phyloP scores from a whole-genome alignment of 2,888 invertebrate genomes.

The Vanessa cardui region DNA sequence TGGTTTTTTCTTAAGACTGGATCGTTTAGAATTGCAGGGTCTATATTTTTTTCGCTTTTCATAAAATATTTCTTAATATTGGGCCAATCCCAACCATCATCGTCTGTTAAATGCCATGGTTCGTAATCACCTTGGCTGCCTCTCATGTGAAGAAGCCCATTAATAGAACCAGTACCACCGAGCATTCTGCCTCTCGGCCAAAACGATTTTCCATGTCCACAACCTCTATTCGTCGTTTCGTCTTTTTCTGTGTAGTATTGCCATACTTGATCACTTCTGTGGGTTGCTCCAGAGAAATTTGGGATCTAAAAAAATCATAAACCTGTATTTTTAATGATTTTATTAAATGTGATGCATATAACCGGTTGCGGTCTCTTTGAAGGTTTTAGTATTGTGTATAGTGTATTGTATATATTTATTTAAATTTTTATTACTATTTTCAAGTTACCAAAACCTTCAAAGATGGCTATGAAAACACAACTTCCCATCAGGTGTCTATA shows the following conservation, averaged over 20 bases:
- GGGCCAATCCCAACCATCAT: constrained; percentile 74
- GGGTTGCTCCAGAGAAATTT: constrained; percentile 62
- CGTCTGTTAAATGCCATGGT: constrained; percentile 60
- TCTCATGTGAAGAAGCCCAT: constrained; percentile 70
- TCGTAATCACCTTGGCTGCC: constrained; percentile 68
- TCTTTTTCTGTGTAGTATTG: constrained; percentile 70
- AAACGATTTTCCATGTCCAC: constrained; percentile 55
- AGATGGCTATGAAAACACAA: no score
- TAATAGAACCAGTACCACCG: constrained; percentile 74
- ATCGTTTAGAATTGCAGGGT: constrained; percentile 66
- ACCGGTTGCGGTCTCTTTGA: no score
- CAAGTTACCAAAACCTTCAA: no score
- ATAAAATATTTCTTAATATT: constrained; percentile 66
- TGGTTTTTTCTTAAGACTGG: constrained; percentile 64
- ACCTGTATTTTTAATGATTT: no score
- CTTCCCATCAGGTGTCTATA: no score
- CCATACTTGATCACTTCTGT: constrained; percentile 57
- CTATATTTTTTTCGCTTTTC: constrained; percentile 70
- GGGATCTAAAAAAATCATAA: constrained; percentile 59
- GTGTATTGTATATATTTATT: no score
- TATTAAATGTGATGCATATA: no score
- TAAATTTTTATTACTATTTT: no score
- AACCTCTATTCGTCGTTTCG: constrained; percentile 58
- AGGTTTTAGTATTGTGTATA: no score
- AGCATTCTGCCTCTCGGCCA: constrained; percentile 73